Percentiles rank a stretch among this genome's conserved stretches.
These are phyloP conservation scores for Solen grandis DNA, from an alignment of 1,140 invertebrate genomes.

Conservation along the genomic window DNA sequence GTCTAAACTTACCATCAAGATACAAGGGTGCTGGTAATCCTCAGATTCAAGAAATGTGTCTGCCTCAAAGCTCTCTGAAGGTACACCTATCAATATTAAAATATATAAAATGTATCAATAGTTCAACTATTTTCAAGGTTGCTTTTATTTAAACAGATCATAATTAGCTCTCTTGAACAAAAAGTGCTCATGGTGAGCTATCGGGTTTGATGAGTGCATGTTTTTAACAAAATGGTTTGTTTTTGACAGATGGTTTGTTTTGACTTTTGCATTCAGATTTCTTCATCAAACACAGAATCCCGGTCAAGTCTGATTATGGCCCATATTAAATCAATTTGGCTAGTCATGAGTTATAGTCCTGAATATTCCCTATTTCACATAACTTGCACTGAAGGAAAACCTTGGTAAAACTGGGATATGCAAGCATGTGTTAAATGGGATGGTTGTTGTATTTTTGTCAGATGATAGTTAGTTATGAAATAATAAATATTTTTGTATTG, in stretches of 20 bases:
- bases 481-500: too few species aligned
- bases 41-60: conserved; percentile 23
- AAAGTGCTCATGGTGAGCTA: not conserved
- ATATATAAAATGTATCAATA: not conserved
- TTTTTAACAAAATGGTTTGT: not conserved
- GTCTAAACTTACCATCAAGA: not conserved
- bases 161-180: not conserved
- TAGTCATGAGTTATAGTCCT: too few species aligned
- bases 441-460: too few species aligned
- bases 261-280: not conserved
- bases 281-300: conserved; percentile 7
- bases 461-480: too few species aligned
- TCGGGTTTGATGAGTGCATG: not conserved
- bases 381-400: too few species aligned
- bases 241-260: conserved; percentile 13
- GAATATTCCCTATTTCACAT: too few species aligned
- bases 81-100: not conserved
- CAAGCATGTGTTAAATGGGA: too few species aligned
- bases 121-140: not conserved
- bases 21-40: not conserved
- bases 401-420: too few species aligned
- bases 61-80: conserved; percentile 39
- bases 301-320: too few species aligned
- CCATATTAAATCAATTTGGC: too few species aligned
- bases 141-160: not conserved